Base-by-base conservation (phyloP, 2,888 invertebrate genomes). In the Thymelicus acteon region DNA sequence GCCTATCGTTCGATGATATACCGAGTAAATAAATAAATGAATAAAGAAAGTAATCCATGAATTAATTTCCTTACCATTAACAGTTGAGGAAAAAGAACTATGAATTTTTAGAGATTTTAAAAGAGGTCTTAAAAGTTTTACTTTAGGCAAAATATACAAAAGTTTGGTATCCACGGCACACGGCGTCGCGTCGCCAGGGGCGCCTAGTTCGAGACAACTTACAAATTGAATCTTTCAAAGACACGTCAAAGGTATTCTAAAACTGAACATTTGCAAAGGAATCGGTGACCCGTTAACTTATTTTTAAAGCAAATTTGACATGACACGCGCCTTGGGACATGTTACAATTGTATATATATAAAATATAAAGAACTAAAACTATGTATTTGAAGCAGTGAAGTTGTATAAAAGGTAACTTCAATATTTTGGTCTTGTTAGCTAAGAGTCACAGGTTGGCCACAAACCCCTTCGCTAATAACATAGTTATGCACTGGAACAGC, bases 201-300 rank as follows among this genome's bases (percentile, higher is more conserved):
- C 67, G 13, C 13, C 44, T 10, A 58, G 49, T 69, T 68, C 57
- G 62, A 40, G 15, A 58, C 57, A 63, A 69, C 63, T 69, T 63
- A 63, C 69, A 69, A 69, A 69, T 69, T 69, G 69, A 69, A 69
- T 69, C 68, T 62, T 54, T 68, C 68, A 68, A 68, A 68, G 61
- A 68, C 57, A 54, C 48, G 61, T 68, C 68, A 62, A 68, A 68
- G 68, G 68, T 68, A 57, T 57, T 68, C 68, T 62, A 68, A 68
- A 68, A 54, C 54, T 68, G 54, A 31, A 57, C 62, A 57, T 57
- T 61, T 48, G 68, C 54, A 57, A 68, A 62, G 47, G 48, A 69
- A 69, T 69, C 68, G 48, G 52, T 69, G 62, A 57, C 39, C 57
- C 31, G 61, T 54, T 54, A 68, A 68, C 68, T 62, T 62, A 54